Evolutionary conservation across 2,113 vertebrate species (phyloP), one percentile per base, ranked within the genome.

Genomic region (Clarias magur): DNA sequence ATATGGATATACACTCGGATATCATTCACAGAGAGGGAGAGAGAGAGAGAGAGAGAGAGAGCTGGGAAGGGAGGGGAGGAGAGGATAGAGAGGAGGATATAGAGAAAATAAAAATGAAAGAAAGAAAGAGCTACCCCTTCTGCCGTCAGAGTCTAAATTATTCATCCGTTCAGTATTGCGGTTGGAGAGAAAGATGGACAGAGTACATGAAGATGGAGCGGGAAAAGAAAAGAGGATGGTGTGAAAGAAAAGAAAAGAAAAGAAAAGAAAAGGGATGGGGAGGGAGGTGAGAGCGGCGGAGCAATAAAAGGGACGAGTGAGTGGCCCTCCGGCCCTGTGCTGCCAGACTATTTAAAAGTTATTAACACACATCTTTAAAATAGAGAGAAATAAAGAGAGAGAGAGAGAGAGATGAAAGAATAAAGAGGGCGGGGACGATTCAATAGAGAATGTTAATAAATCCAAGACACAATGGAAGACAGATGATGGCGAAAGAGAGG

Each of bases 321-420:
- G 83, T 88, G 86, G 76, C 90, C 90, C 87, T 90, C 83, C 67
- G 89, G 90, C 87, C 81, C 68, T 84, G 34, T 85, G 76, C 87
- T 90, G 89, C 87, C 89, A 89, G 89, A 89, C 87, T 90, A 90
- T 90, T 91, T 91, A 91, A 90, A 89, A 90, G 89, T 91, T 90
- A 91, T 90, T 91, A 91, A 89, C 88, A 90, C 89, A 87, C 87
- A 86, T 88, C 87, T 91, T 88, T 89, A 91, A 91, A 88, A 86
- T 23, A 88, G 60, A 86, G 78, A 80, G 82, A 80, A 53, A 89
- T 79, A 79, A 84, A 70, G 30, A 80, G n/a, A n/a, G 42, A 56
- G 70, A 76, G 23, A 34, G 62, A 42, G 82, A 34, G 80, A 79
- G 70, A 27, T 4, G 25, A 23, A 78, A 42, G 54, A 34, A 9